These are phyloP conservation scores for Platyrinchus mystaceus DNA, from an alignment of 2,797 vertebrate species.

Conservation along the genomic window DNA sequence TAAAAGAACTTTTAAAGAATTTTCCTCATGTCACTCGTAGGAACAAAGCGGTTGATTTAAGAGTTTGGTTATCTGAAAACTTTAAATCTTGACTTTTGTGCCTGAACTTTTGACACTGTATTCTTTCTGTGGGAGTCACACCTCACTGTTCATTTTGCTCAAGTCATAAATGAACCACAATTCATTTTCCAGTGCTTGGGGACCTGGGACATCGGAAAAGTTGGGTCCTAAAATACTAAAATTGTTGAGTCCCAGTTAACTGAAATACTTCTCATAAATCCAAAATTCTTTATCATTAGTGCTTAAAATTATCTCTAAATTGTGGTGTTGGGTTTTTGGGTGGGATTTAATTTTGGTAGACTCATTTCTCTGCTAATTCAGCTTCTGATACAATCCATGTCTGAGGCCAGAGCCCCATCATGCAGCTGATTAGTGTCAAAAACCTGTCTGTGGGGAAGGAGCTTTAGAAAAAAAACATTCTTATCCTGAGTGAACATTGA, in stretches of 20 bases:
- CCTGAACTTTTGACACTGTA: neutral
- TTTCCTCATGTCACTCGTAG: neutral
- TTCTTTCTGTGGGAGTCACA: neutral
- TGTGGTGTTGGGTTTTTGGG: fast-evolving
- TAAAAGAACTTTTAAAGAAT: neutral
- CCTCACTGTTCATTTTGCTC: neutral
- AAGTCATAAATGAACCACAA: neutral
- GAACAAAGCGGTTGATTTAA: neutral
- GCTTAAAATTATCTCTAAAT: neutral
- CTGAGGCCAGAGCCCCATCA: neutral
- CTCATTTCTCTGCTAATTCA: neutral
- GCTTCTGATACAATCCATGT: neutral
- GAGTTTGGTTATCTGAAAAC: neutral
- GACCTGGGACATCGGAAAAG: neutral
- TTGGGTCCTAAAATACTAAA: neutral
- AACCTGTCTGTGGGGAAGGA: neutral
- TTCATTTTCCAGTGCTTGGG: neutral
- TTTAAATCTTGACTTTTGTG: neutral
- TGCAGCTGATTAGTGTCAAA: neutral
- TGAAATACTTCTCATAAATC: fast-evolving
- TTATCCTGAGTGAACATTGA: neutral
- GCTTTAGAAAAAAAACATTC: neutral
- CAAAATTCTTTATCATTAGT: neutral
- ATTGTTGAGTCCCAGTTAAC: neutral
- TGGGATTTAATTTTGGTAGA: neutral